Evolutionary conservation across 2,113 vertebrate species (phyloP), one percentile per base, ranked within the genome.

Genomic region (Pipra filicauda): DNA sequence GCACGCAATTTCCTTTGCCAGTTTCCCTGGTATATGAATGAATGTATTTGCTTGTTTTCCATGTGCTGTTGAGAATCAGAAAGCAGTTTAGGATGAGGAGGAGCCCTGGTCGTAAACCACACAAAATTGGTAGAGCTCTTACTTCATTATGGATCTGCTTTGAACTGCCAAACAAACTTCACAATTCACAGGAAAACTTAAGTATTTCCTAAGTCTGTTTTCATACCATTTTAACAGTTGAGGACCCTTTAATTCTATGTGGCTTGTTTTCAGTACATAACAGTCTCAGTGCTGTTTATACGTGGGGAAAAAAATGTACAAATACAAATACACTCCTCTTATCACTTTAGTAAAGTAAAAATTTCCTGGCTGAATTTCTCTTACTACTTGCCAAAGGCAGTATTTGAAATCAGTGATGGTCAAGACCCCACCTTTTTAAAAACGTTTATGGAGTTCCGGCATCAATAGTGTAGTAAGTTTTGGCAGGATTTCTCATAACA

Each of bases 321-420:
- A n/a, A n/a, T n/a, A n/a, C 62, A 87, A 94, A 91, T 89, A 85
- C 21, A 84, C 71, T 71, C 27, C 65, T 78, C 85, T 85, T 81
- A 89, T 88, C 58, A 61, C 67, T 65, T 78, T 2, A 74, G 5
- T 49, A 52, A 89, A 92, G 27, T 66, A 78, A 91, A 89, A 76
- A 78, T 58, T 82, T 85, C 52, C 58, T 92, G 74, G 57, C 35
- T 82, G 52, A 35, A 27, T 78, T 75, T 55, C 54, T 58, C 44
- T 77, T 72, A 5, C 33, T 18, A 8, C n/a, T 75, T 95, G 66
- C 62, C 58, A 66, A 69, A 78, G 43, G 48, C 39, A 64, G 54
- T 37, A 69, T 95, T 93, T 92, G 70, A 85, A 94, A 69, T 82
- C 7, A 5, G 14, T 82, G 62, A 49, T 31, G 66, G 43, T 85